Percentiles rank a stretch among this genome's conserved stretches.
Conservation (phyloP, 23 tunicate genomes). For the Botrylloides violaceus region DNA sequence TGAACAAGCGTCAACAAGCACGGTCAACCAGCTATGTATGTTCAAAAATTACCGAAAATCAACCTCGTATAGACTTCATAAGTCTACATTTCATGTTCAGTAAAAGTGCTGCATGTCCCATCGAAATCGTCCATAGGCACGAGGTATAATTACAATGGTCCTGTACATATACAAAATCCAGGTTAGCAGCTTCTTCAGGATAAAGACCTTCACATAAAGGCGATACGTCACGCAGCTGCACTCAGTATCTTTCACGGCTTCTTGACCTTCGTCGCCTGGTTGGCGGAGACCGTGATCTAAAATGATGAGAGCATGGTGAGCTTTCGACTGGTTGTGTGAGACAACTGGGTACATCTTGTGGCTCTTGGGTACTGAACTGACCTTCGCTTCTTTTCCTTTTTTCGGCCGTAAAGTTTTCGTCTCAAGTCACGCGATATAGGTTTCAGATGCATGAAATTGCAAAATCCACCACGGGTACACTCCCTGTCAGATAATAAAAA, state of each 20-base stretch:
- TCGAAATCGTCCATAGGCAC: no score
- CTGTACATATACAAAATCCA: neutral
- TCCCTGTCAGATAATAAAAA: slow-evolving; percentile 23
- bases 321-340: neutral
- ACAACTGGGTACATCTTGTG: neutral
- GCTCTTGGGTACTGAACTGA: neutral
- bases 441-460: slow-evolving; percentile 96
- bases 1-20: no score
- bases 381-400: slow-evolving; percentile 43
- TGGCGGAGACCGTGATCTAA: slow-evolving; percentile 54
- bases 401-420: slow-evolving; percentile 64
- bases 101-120: no score
- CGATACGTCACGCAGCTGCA: no score
- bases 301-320: neutral
- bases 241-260: slow-evolving; percentile 25
- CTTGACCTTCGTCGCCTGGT: slow-evolving; percentile 49
- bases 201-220: no score
- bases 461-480: slow-evolving; percentile 92
- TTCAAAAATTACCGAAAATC: no score
- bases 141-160: neutral
- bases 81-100: no score
- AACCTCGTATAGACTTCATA: no score
- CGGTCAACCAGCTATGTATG: no score
- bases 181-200: no score
- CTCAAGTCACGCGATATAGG: slow-evolving; percentile 91